phyloP scores from a whole-genome alignment of 92 coral and sea anemone species.

The Palythoa grandis region DNA sequence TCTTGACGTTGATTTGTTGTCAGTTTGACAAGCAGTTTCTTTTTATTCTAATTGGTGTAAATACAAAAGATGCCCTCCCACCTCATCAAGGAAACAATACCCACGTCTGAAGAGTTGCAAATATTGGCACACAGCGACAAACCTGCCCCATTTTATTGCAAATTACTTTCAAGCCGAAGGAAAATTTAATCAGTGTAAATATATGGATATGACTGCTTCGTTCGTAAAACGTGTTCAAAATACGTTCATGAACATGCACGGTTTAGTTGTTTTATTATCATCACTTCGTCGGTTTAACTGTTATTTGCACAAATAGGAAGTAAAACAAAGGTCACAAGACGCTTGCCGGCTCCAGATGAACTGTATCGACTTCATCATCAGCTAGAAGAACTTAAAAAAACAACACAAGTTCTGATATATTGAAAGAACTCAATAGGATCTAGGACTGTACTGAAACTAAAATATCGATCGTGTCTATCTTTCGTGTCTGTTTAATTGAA shows the following conservation, averaged over 20 bases:
- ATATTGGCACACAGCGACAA: constrained; percentile 66
- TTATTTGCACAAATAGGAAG: constrained; percentile 1
- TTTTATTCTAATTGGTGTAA: constrained; percentile 83
- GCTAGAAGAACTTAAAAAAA: neutral
- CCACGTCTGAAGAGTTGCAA: constrained; percentile 58
- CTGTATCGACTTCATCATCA: neutral
- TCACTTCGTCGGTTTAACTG: constrained; percentile 32
- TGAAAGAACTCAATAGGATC: neutral
- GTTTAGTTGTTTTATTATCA: constrained; percentile 57
- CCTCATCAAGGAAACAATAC: constrained; percentile 82
- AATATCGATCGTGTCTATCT: neutral
- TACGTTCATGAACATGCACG: constrained; percentile 62
- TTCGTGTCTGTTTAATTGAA: neutral
- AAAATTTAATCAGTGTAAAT: constrained; percentile 58
- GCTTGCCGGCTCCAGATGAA: neutral
- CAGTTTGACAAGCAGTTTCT: constrained; percentile 60
- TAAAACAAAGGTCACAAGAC: neutral
- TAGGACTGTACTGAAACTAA: neutral
- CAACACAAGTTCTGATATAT: neutral
- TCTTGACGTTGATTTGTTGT: constrained; percentile 57
- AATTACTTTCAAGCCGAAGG: constrained; percentile 60
- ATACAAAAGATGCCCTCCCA: constrained; percentile 78
- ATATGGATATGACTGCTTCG: constrained; percentile 50
- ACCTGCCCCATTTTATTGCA: constrained; percentile 80
- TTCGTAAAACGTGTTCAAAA: constrained; percentile 70